These are phyloP conservation scores for Rhea pennata DNA, from an alignment of 2,113 vertebrate species.

Conservation along the genomic window DNA sequence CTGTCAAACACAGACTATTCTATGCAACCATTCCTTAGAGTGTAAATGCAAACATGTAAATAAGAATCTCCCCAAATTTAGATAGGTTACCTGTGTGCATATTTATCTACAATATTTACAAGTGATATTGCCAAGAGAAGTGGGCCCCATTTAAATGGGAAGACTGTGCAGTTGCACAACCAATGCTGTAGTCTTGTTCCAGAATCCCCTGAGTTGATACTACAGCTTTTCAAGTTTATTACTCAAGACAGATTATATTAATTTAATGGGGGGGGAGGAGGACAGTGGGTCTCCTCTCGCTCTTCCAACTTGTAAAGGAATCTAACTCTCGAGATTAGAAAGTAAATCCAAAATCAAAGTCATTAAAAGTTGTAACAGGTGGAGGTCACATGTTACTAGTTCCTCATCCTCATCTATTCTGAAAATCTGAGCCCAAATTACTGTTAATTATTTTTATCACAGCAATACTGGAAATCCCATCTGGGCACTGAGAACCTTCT, in stretches of 20 bases:
- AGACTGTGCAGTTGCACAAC: not conserved
- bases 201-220: not conserved
- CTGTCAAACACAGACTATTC: too few relatives aligned
- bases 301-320: not conserved
- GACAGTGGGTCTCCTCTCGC: not conserved
- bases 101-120: not conserved
- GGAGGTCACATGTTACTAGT: not conserved
- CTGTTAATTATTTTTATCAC: rapidly evolving
- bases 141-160: rapidly evolving
- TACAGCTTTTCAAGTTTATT: not conserved
- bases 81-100: rapidly evolving
- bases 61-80: rapidly evolving
- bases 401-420: not conserved
- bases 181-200: not conserved
- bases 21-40: not conserved
- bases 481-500: not conserved
- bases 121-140: not conserved
- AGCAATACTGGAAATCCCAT: not conserved
- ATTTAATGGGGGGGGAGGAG: not conserved
- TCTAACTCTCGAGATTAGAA: not conserved
- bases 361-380: not conserved
- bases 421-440: not conserved
- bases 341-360: not conserved
- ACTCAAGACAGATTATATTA: rapidly evolving
- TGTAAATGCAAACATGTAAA: rapidly evolving